Evolutionary conservation across 2,113 vertebrate species (phyloP), one percentile per base, ranked within the genome.

Genomic region (Dipodomys merriami): DNA sequence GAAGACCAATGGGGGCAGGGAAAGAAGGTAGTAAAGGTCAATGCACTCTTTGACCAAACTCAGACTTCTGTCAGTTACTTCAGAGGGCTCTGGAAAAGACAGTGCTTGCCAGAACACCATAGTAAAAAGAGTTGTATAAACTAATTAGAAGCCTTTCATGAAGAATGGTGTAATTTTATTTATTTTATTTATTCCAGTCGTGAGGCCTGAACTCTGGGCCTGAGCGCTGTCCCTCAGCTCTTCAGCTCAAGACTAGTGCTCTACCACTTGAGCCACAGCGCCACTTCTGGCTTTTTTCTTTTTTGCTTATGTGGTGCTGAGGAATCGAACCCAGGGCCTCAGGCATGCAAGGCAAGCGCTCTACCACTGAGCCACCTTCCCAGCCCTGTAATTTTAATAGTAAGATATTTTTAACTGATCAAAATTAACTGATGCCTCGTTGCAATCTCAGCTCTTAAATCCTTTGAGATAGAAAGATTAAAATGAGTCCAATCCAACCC

Each of bases 401-500:
- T 29, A 84, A 84, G 74, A 65, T 53, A 77, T 74, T 79, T 95
- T 93, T 91, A 78, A 87, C 30, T 91, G 46, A 68, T 46, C 6
- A 30, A 93, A 94, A 94, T 74, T 80, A 77, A 86, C 3, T 68
- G 71, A 82, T 92, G 64, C 23, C 27, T n/a, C 35, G 30, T 39
- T 89, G 72, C 82, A 90, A 87, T 13, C 20, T 91, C 79, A 83
- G 39, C 39, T 90, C 88, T 90, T n/a, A 29, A 73, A 44, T 93
- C 71, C 72, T 83, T 60, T 71, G 35, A 57, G 33, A 88, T 39
- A 30, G 23, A 73, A 79, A 93, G 33, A 84, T 67, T 25, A 49
- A 35, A 83, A 13, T 69, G 46, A 88, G 46, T 57, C 19, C 72
- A 74, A 22, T 5, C 19, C 39, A 83, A 20, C 53, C 76, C n/a